Conservation (phyloP, 2,113 vertebrate genomes). For the Progne subis region DNA sequence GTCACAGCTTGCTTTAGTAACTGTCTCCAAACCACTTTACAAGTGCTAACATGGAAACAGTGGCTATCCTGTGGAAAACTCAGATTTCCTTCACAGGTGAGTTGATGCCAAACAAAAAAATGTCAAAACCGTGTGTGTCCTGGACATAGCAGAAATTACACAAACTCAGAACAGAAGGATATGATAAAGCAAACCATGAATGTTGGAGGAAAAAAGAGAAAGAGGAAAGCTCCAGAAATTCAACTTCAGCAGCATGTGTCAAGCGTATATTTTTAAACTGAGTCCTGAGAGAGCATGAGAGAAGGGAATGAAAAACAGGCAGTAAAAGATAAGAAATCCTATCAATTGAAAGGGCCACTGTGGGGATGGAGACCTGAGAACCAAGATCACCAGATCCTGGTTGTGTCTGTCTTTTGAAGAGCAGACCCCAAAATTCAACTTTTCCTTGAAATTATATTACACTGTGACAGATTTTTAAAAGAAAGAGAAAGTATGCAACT, state of each 20-base stretch:
- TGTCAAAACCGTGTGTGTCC: not conserved
- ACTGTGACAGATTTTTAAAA: not conserved
- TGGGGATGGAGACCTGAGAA: not conserved
- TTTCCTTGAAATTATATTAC: not conserved
- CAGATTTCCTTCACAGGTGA: not conserved
- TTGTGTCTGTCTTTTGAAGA: not conserved
- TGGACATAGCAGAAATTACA: not conserved
- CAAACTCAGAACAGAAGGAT: not conserved
- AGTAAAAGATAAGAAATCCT: not conserved
- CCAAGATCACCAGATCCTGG: not conserved
- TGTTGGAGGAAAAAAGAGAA: not conserved
- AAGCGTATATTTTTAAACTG: not conserved
- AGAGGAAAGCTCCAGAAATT: not conserved
- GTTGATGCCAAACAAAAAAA: not conserved
- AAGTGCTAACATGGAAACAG: fast-evolving
- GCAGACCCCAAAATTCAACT: not conserved
- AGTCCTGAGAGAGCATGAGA: not conserved
- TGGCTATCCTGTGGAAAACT: not conserved
- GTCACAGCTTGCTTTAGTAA: fast-evolving
- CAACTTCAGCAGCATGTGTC: not conserved
- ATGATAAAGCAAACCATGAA: not conserved
- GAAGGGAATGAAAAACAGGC: not conserved
- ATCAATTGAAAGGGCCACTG: not conserved
- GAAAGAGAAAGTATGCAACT: not conserved
- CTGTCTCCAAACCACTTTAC: not conserved